Base-by-base conservation (phyloP, 2,888 invertebrate genomes). In the Apamea epomidion region DNA sequence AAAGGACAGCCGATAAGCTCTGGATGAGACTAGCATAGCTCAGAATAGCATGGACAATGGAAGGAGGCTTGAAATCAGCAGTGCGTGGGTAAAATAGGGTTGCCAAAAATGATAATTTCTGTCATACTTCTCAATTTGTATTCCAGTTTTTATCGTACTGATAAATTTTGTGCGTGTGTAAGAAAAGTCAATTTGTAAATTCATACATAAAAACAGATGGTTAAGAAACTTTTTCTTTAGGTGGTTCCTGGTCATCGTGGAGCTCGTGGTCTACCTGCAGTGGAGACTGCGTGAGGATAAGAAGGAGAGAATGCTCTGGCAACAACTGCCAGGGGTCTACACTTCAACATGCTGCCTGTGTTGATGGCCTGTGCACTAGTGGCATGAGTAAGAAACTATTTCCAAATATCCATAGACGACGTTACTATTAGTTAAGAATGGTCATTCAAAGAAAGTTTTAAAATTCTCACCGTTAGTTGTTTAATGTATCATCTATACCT, bases 211-310 rank as follows among this genome's bases (percentile, higher is more conserved):
- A 58, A 25, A 10, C 8, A 25, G 25, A 58, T 58, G 25, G 0
- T 58, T 58, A 58, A 58, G 25, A 58, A 12, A 4, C 1, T 42
- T 2, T 64, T 45, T n/a, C 14, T 60, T 29, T 37, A 93, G 93
- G 90, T 90, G 96, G 94, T 6, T 90, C 94, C 6, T 96, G 96
- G 97, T 95, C 95, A 0, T 80, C 93, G 0, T 97, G 97, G 96
- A 92, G 92, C 14, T 88, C 92, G 0, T 97, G 97, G 96, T 96
- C 96, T 0, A 83, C 93, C 0, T 97, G 96, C 88, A 94, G 93
- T 16, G 94, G 93, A n/a, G 96, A 96, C 79, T 96, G 97, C 83
- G 93, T 96, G 12, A 91, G 96, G 71, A 93, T 95, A 2, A 90
- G 96, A 1, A 89, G 94, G 10, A 87, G 96, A 54, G 93, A 95